phyloP scores from a whole-genome alignment of 2,113 vertebrate genomes.

The Syrmaticus mikado region DNA sequence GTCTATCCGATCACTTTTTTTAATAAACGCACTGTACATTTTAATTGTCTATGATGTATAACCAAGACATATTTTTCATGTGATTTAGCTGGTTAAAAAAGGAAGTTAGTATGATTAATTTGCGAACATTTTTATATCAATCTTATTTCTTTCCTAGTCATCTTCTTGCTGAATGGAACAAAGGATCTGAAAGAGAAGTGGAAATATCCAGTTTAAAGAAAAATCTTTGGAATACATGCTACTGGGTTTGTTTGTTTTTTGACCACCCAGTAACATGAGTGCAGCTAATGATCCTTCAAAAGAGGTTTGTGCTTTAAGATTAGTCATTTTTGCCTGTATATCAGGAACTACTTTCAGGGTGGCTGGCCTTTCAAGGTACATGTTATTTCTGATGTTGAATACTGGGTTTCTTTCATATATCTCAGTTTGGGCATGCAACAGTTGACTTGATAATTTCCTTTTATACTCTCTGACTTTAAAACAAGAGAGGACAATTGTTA shows the following conservation, averaged over 20 bases:
- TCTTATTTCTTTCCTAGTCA: neutral
- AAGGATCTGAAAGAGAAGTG: neutral
- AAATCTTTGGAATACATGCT: neutral
- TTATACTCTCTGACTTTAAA: slow-evolving; percentile 3
- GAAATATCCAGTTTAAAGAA: neutral
- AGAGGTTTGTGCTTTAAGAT: neutral
- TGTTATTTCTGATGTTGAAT: slow-evolving; percentile 7
- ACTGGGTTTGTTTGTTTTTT: neutral
- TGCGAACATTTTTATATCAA: neutral
- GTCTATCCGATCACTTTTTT: neutral
- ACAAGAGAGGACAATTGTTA: neutral
- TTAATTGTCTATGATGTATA: neutral
- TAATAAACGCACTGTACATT: neutral
- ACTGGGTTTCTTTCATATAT: neutral
- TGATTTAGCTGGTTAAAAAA: neutral
- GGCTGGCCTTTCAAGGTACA: neutral
- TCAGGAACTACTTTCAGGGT: neutral
- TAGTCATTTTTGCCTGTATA: neutral
- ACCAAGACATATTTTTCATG: neutral
- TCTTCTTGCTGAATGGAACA: neutral
- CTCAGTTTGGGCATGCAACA: neutral
- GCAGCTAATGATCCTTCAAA: neutral
- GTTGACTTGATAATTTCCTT: slow-evolving; percentile 14
- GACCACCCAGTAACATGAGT: neutral
- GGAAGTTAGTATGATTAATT: neutral